Evolutionary conservation across 2,797 vertebrate species (phyloP), one percentile per base, ranked within the genome.

Genomic region (Labeo calbasu): DNA sequence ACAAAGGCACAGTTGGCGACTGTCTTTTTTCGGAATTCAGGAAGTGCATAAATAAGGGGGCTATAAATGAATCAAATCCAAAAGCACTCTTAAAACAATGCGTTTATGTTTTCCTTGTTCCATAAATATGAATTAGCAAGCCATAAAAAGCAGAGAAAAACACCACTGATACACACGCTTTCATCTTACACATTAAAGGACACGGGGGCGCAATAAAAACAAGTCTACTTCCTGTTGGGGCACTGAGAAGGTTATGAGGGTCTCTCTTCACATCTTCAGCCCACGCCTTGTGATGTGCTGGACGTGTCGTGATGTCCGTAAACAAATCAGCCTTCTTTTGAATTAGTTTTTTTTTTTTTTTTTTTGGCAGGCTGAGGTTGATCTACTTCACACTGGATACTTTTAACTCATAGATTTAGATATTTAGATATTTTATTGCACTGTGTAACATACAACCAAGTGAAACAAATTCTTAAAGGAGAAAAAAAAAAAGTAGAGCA

Each of bases 131-230:
- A 85, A 86, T 75, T 65, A 85, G 73, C 73, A 72, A 77, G 72
- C 86, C 81, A 86, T 87, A 84, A 88, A 91, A 86, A 78, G 80
- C 77, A 63, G 77, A 83, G 72, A 86, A 87, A 85, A 89, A 87
- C 85, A 90, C 43, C 40, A 77, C 69, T 65, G 66, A 79, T 81
- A 36, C n/a, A 51, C 65, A 81, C 36, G 75, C 83, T 90, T 91
- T 90, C 85, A 88, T 89, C 81, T 86, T 75, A 84, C 77, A 76
- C 81, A 81, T 78, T 90, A 88, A 88, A 91, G 88, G 85, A 85
- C 77, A 77, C 23, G 55, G 76, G 48, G 82, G 81, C 21, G 70
- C 79, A 63, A 79, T 85, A 85, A 89, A 88, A 83, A 88, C 82
- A 84, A 87, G 85, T 83, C 51, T 65, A 73, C 86, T 88, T 91